Conservation (phyloP, 1,140 invertebrate genomes). For the Arion vulgaris region DNA sequence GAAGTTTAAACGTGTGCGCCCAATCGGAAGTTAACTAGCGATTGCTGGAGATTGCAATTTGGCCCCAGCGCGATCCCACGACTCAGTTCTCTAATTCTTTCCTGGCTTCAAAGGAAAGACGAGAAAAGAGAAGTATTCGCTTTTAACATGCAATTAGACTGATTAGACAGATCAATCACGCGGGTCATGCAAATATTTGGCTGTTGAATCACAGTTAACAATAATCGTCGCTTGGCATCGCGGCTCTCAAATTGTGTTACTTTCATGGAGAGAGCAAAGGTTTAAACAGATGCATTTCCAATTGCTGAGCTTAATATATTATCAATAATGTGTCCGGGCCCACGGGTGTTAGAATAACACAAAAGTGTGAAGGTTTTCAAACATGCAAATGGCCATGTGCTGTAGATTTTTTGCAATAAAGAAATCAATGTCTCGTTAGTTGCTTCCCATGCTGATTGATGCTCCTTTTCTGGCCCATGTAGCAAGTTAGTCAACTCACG, state of each 20-base stretch:
- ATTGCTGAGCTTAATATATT: slow-evolving; percentile 8
- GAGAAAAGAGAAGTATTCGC: slow-evolving; percentile 7
- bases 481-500: background rate
- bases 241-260: background rate
- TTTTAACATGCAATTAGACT: slow-evolving; percentile 36
- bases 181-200: slow-evolving; percentile 38
- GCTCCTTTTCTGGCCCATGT: background rate
- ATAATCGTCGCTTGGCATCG: background rate
- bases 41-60: slow-evolving; percentile 24
- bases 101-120: slow-evolving; percentile 17
- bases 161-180: slow-evolving; percentile 37
- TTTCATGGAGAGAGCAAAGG: slow-evolving; percentile 8
- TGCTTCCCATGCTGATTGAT: background rate
- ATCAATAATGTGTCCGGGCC: slow-evolving; percentile 12
- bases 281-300: slow-evolving; percentile 18
- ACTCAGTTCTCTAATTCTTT: slow-evolving; percentile 14
- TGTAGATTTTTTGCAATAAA: background rate
- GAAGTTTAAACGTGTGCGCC: slow-evolving; percentile 26
- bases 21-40: slow-evolving; percentile 25
- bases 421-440: background rate
- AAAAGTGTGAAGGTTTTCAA: background rate
- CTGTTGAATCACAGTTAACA: slow-evolving; percentile 31
- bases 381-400: background rate
- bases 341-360: background rate
- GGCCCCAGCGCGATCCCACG: slow-evolving; percentile 1